Percentiles rank a stretch among this genome's conserved stretches.
phyloP scores from a whole-genome alignment of 1,140 invertebrate genomes.

The Zaprionus kolodkinae region DNA sequence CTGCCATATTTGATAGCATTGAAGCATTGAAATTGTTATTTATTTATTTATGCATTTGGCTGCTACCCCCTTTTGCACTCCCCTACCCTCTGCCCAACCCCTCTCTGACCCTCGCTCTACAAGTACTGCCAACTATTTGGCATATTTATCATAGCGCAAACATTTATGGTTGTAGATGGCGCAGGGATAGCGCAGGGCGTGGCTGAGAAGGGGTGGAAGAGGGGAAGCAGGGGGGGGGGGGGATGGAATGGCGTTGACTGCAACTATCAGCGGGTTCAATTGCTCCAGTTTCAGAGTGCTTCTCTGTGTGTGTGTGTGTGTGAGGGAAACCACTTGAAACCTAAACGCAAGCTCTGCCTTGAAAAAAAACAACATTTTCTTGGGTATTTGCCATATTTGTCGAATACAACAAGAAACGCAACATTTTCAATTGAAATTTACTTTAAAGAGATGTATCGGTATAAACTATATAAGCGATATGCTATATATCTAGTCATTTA shows the following conservation, averaged over 20 bases:
- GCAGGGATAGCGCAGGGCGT: neutral
- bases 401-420: neutral
- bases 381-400: neutral
- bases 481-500: too few relatives aligned
- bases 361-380: conserved; percentile 1
- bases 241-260: conserved; percentile 1
- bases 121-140: conserved; percentile 30
- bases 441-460: neutral
- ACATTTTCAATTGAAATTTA: neutral
- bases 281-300: neutral
- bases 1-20: conserved; percentile 28
- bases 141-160: conserved; percentile 37
- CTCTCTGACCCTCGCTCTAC: neutral
- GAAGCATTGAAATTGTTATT: conserved; percentile 54
- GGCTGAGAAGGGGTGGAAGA: too few relatives aligned
- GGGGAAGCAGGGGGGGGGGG: too few relatives aligned
- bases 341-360: neutral
- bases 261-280: conserved; percentile 14
- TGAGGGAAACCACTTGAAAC: neutral
- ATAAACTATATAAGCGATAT: too few relatives aligned
- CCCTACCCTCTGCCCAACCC: neutral
- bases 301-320: neutral
- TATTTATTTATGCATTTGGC: conserved; percentile 62
- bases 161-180: conserved; percentile 22
- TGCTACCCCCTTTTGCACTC: neutral